These are phyloP conservation scores for Drosophila sp. DNA, from an alignment of 1,140 invertebrate genomes.

Conservation along the genomic window DNA sequence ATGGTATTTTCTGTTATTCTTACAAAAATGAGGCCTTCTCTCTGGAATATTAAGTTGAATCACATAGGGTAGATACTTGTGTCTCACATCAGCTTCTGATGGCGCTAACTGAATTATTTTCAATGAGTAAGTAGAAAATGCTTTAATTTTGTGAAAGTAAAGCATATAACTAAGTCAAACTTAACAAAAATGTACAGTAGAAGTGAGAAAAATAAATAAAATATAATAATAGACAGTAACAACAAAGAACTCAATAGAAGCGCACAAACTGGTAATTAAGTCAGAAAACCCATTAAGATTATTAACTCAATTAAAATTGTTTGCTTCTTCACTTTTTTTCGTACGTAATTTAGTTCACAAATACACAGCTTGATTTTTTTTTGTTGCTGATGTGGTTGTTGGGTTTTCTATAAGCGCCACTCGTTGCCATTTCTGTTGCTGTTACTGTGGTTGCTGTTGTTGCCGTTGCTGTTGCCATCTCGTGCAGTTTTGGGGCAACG, in stretches of 20 bases:
- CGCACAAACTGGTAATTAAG: constrained; percentile 59
- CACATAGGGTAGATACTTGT: no score
- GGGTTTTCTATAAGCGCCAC: constrained; percentile 53
- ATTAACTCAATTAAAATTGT: constrained; percentile 74
- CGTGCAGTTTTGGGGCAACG: constrained; percentile 52
- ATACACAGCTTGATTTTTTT: constrained; percentile 14
- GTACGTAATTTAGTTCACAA: constrained; percentile 61
- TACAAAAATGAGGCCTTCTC: no score
- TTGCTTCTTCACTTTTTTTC: constrained; percentile 60
- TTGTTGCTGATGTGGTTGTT: neutral
- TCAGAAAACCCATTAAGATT: constrained; percentile 74
- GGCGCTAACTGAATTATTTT: no score
- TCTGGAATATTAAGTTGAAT: no score
- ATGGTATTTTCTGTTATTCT: no score
- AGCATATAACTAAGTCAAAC: constrained; percentile 26
- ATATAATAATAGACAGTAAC: constrained; percentile 6
- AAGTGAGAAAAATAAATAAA: neutral
- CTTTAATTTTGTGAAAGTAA: neutral
- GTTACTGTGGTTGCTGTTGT: constrained; percentile 21
- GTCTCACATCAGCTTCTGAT: no score
- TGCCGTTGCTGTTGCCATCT: constrained; percentile 18
- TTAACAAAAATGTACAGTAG: constrained; percentile 6
- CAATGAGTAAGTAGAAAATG: no score
- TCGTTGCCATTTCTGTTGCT: constrained; percentile 40
- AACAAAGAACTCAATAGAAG: constrained; percentile 30